Percentiles rank a stretch among this genome's conserved stretches.
These are phyloP conservation scores for Unio pictorum DNA, from an alignment of 2,888 invertebrate species.

Conservation along the genomic window DNA sequence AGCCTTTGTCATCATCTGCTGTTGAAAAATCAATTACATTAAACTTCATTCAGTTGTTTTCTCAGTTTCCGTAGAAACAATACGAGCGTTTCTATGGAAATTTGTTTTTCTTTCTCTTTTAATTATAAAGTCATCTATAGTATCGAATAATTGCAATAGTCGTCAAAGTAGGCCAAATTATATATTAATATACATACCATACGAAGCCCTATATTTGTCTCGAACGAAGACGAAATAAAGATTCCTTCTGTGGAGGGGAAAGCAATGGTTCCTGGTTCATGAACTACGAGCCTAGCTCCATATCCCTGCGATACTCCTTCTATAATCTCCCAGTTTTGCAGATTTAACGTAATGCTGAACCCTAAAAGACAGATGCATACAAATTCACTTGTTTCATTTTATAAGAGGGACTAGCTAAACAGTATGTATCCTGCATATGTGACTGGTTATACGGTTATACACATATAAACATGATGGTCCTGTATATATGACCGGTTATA, in stretches of 20 bases:
- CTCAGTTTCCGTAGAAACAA: no score
- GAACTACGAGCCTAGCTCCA: constrained; percentile 44
- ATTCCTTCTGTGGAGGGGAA: constrained; percentile 49
- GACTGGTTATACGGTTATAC: background rate
- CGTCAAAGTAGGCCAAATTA: background rate
- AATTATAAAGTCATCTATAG: background rate
- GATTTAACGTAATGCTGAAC: constrained; percentile 42
- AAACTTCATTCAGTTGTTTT: no score
- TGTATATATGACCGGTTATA: background rate
- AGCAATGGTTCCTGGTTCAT: constrained; percentile 39
- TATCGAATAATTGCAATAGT: background rate
- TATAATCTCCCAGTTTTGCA: constrained; percentile 49
- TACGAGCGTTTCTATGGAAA: no score
- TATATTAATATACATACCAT: constrained; percentile 28
- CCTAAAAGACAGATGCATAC: constrained; percentile 24
- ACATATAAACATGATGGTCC: no score
- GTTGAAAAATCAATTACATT: no score
- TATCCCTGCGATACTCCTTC: constrained; percentile 42
- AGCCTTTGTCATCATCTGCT: no score
- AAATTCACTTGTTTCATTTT: background rate
- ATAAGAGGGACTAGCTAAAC: background rate
- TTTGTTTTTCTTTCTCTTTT: background rate
- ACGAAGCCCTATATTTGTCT: constrained; percentile 48
- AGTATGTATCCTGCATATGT: background rate
- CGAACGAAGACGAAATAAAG: constrained; percentile 26